A percentile compares a stretch with the other conserved stretches of the same genome.
Evolutionary conservation across 53 echinoderm and acorn worm genomes (phyloP).

Genomic region (Astropecten irregularis): DNA sequence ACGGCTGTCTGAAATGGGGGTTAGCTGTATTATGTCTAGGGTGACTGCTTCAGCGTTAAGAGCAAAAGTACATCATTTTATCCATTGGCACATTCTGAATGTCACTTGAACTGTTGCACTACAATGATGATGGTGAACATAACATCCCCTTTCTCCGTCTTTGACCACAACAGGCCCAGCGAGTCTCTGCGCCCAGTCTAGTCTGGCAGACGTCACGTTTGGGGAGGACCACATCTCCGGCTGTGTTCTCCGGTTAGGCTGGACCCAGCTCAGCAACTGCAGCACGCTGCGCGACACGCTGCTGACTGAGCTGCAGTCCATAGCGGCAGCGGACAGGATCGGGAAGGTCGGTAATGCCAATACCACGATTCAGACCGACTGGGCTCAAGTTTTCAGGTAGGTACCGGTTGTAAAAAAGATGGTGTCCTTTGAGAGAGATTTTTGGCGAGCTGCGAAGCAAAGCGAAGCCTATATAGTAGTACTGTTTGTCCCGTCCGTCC

Average conservation of each 20-base stretch:
- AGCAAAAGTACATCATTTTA: too few relatives aligned
- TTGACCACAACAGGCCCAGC: conserved; percentile 83
- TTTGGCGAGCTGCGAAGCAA: too few relatives aligned
- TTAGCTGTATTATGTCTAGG: too few relatives aligned
- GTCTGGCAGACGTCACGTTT: conserved; percentile 67
- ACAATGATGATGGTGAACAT: too few relatives aligned
- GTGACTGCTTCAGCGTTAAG: too few relatives aligned
- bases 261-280: conserved; percentile 85
- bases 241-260: conserved; percentile 82
- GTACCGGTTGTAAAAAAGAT: too few relatives aligned
- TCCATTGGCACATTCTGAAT: too few relatives aligned
- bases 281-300: conserved; percentile 58
- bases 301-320: conserved; percentile 51
- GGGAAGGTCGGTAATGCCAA: conserved; percentile 81
- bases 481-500: too few relatives aligned
- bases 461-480: too few relatives aligned
- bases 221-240: conserved; percentile 85
- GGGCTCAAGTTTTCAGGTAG: conserved; percentile 87
- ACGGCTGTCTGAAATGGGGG: too few relatives aligned
- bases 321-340: conserved; percentile 77
- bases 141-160: not conserved
- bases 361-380: conserved; percentile 46
- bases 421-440: too few relatives aligned
- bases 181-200: conserved; percentile 78
- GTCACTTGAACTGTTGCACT: too few relatives aligned